Evolutionary conservation across 2,888 invertebrate species (phyloP).

Genomic region (Bedellia somnulentella): DNA sequence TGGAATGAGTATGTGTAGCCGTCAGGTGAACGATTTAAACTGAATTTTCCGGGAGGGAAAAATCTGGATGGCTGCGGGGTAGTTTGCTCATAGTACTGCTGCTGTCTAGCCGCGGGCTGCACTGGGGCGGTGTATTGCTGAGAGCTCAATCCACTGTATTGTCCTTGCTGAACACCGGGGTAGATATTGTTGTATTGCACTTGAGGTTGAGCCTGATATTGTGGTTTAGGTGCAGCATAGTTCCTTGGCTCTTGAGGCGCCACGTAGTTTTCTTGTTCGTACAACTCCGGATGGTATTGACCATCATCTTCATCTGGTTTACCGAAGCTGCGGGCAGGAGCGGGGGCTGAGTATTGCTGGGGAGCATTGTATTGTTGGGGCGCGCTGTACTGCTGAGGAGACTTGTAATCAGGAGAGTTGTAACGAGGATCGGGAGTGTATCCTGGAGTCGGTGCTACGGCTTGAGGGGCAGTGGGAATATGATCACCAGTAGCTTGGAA

Average conservation of each 20-base stretch:
- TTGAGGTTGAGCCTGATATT: conserved; percentile 25
- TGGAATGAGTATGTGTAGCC: conserved; percentile 87
- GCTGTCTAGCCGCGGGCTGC: conserved; percentile 31
- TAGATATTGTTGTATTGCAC: conserved; percentile 33
- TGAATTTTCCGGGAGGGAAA: conserved; percentile 84
- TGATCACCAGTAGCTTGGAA: conserved; percentile 82
- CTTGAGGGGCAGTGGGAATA: conserved; percentile 67
- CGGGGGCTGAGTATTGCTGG: conserved; percentile 47
- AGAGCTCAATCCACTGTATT: conserved; percentile 45
- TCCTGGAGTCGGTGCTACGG: conserved; percentile 57
- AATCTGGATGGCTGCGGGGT: conserved; percentile 75
- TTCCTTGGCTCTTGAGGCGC: conserved; percentile 21
- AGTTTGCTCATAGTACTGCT: conserved; percentile 57
- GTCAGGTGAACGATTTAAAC: conserved; percentile 83
- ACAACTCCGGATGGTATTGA: conserved; percentile 53
- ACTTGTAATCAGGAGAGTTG: conserved; percentile 53
- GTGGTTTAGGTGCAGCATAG: conserved; percentile 26
- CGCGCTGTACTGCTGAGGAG: conserved; percentile 7
- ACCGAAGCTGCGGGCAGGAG: conserved; percentile 37
- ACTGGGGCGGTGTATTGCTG: conserved; percentile 26
- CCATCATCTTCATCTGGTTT: conserved; percentile 53
- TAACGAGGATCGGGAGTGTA: conserved; percentile 58
- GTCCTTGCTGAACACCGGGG: conserved; percentile 48
- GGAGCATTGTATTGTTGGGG: conserved; percentile 39
- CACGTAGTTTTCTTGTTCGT: conserved; percentile 45